Percentiles rank a stretch among this genome's conserved stretches.
Evolutionary conservation across 2,797 vertebrate species (phyloP).

Genomic region (Coilia nasus): DNA sequence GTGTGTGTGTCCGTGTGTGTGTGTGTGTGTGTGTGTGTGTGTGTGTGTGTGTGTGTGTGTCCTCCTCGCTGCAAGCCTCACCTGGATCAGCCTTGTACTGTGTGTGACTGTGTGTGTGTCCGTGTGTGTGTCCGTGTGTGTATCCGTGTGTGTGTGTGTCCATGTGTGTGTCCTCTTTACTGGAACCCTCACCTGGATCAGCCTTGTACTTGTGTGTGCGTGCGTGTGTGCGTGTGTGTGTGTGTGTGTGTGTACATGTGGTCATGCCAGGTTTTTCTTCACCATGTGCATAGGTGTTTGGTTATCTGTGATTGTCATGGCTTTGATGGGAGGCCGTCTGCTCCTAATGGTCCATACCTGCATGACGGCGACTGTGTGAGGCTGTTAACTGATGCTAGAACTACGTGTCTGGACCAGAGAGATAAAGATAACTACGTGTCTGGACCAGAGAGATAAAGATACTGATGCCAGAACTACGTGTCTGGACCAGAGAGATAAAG

Average conservation of each 20-base stretch:
- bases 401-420: neutral
- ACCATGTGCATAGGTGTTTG: neutral
- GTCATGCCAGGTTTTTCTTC: no score
- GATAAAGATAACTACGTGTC: neutral
- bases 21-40: neutral
- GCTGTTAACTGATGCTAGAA: neutral
- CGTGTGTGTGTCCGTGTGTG: neutral
- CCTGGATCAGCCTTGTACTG: conserved; percentile 3
- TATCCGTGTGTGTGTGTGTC: neutral
- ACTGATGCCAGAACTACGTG: neutral
- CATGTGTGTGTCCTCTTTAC: conserved; percentile 5
- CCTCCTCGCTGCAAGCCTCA: neutral
- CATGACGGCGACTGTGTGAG: neutral
- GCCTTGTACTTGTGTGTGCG: conserved; percentile 26
- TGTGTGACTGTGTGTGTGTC: neutral
- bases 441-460: neutral
- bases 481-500: neutral
- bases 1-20: neutral
- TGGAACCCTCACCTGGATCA: no score
- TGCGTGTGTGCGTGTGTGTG: neutral
- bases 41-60: neutral
- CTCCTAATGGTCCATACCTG: neutral
- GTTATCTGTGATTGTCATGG: neutral
- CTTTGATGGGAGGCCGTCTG: neutral
- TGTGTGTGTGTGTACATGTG: neutral